Conservation (phyloP, 2,888 invertebrate genomes). For the Dicranocentrus wangi region DNA sequence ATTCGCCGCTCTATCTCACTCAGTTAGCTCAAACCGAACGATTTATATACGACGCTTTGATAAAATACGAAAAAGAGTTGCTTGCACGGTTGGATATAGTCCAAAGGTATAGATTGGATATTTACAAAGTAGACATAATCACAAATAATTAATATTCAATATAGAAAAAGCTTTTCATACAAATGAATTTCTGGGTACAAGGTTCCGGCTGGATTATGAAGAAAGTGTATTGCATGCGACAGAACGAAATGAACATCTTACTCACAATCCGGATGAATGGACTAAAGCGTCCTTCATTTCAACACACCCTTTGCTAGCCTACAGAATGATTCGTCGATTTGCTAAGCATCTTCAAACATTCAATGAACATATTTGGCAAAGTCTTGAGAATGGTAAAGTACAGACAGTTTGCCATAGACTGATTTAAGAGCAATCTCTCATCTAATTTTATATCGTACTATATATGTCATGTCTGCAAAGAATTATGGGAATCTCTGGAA, state of each 20-base stretch:
- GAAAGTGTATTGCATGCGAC: conserved; percentile 22
- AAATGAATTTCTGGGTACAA: too few species aligned
- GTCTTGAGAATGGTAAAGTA: conserved; percentile 53
- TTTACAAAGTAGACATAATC: not conserved
- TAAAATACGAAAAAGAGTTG: conserved; percentile 39
- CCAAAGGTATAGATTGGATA: conserved; percentile 23
- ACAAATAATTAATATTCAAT: too few species aligned
- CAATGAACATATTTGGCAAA: conserved; percentile 42
- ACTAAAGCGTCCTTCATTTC: conserved; percentile 31
- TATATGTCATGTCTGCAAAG: conserved; percentile 1
- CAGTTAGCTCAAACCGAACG: conserved; percentile 36
- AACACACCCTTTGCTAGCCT: conserved; percentile 41
- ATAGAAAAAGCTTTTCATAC: too few species aligned
- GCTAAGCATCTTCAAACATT: conserved; percentile 44
- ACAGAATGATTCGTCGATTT: conserved; percentile 65
- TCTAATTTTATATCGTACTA: not conserved
- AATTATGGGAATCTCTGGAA: conserved; percentile 44
- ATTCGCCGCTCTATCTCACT: conserved; percentile 40
- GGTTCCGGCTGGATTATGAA: conserved; percentile 50
- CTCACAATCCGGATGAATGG: conserved; percentile 38
- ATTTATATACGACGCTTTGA: conserved; percentile 19
- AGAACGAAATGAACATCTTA: not conserved
- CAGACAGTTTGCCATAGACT: not conserved
- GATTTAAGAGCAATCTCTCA: not conserved
- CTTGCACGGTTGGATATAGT: conserved; percentile 38